Base-by-base conservation (phyloP, 2,888 invertebrate genomes). In the Rosalia funebris region DNA sequence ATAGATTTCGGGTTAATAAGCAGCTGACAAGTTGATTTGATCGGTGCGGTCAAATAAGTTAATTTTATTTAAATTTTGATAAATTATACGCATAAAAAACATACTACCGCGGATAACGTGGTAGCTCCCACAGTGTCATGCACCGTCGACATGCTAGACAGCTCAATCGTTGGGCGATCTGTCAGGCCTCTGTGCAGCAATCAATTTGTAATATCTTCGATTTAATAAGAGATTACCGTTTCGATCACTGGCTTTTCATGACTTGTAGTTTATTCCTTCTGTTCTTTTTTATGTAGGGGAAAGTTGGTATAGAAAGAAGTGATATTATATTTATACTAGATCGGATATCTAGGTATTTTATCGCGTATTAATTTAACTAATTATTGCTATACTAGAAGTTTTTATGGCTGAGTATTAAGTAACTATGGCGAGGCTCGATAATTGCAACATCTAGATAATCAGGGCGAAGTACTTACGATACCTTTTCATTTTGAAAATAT, bases 91-190 rank as follows among this genome's bases (percentile, higher is more conserved):
- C 15, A 14, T 50, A 39, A 50, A 50, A 48, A 50, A 50, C 50
- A 19, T 50, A 39, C n/a, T 39, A 25, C 50, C 39, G n/a, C 25
- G 7, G 39, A 12, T n/a, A 12, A 31, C 14, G 15, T 32, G 32
- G 53, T 53, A 53, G 53, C 53, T 46, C 41, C 32, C 41, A 32
- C 20, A 32, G 32, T 53, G 53, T 53, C 53, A 53, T 32, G 53
- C 32, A 16, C 12, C 25, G 11, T 32, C 41, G 32, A 31, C 14
- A 55, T 44, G 46, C 57, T 54, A 62, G 72, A 72, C 71, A 68
- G 71, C 70, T 72, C 68, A 71, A 71, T 71, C 68, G 67, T 71
- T 68, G 63, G 70, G 65, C 57, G 60, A 71, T 71, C 69, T 60
- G 66, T 72, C 71, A 71, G 61, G 57, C 58, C 31, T 17, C 65